These are phyloP conservation scores for Pristionchus fissidentatus DNA, from an alignment of 2,888 invertebrate genomes.

Conservation along the genomic window DNA sequence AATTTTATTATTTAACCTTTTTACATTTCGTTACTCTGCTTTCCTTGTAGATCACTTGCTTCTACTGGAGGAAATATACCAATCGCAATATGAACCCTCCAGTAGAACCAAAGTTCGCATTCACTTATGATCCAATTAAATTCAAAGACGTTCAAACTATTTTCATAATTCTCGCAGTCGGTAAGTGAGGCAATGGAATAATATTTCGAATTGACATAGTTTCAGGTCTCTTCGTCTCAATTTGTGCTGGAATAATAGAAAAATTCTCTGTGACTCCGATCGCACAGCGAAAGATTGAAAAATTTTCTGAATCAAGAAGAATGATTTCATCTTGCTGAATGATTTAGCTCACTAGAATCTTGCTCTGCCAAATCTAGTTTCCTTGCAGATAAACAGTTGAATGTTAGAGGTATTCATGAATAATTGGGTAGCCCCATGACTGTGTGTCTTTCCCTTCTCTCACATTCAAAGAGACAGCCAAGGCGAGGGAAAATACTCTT, in stretches of 20 bases:
- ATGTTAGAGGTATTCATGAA: no score
- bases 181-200: background rate
- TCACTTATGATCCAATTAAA: background rate
- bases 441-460: background rate
- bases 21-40: no score
- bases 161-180: background rate
- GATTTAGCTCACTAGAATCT: no score
- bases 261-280: background rate
- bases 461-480: no score
- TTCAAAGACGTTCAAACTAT: slow-evolving; percentile 1
- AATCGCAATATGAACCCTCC: background rate
- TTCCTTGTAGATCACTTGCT: background rate
- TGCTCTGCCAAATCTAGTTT: no score
- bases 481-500: slow-evolving; percentile 1
- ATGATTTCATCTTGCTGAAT: no score
- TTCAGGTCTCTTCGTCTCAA: slow-evolving; percentile 4
- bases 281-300: no score
- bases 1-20: no score
- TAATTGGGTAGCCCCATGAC: slow-evolving; percentile 12
- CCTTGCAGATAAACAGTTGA: no score
- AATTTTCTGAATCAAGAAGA: no score
- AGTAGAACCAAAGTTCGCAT: background rate
- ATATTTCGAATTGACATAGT: no score
- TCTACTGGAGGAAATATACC: slow-evolving; percentile 4
- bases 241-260: background rate